phyloP scores from a whole-genome alignment of 2,888 invertebrate species.

The Apamea sordens region DNA sequence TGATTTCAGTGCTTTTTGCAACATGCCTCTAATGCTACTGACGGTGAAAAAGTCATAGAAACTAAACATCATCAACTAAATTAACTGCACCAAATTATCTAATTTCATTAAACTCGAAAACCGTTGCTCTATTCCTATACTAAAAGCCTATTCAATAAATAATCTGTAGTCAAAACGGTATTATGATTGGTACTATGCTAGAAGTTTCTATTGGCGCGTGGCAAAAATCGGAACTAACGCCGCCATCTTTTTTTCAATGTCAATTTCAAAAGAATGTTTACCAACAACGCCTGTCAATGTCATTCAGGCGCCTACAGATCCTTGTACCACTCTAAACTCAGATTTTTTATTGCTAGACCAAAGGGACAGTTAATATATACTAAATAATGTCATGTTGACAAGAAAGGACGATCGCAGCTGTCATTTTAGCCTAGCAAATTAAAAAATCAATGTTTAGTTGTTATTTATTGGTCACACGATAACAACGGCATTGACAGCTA shows the following conservation, averaged over 20 bases:
- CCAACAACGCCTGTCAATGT: neutral
- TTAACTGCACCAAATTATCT: neutral
- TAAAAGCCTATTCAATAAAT: neutral
- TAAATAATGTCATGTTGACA: neutral
- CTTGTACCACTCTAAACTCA: neutral
- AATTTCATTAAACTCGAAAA: neutral
- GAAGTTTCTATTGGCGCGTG: neutral
- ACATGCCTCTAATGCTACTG: neutral
- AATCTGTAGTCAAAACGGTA: neutral
- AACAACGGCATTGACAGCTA: neutral
- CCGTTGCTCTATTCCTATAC: neutral
- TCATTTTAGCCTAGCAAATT: too few species aligned
- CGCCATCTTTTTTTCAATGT: neutral
- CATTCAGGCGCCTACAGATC: neutral
- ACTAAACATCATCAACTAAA: neutral
- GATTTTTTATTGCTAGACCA: neutral
- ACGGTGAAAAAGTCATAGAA: conserved; percentile 20
- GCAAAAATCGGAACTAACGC: neutral
- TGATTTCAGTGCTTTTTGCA: conserved; percentile 17
- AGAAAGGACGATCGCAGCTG: neutral
- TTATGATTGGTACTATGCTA: neutral
- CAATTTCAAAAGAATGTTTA: neutral
- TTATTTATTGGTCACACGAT: neutral
- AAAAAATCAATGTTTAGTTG: too few species aligned
- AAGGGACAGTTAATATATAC: too few species aligned